phyloP scores from a whole-genome alignment of 2,888 invertebrate genomes.

The Philhelius pedissequus region DNA sequence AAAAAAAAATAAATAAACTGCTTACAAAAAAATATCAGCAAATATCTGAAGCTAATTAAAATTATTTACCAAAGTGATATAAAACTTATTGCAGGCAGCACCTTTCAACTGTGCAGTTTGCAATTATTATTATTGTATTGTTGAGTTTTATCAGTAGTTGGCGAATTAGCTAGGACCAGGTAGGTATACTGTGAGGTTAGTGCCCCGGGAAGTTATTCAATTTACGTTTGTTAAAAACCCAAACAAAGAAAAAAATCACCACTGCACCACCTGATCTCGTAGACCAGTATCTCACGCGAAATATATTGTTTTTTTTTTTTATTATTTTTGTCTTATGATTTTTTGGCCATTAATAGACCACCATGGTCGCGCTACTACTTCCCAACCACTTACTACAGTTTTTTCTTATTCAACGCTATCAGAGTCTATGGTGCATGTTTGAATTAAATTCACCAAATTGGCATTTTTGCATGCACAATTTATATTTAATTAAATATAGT shows the following conservation, averaged over 20 bases:
- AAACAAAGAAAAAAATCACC: conserved; percentile 24
- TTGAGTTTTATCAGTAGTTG: not conserved
- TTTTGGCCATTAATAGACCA: conserved; percentile 50
- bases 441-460: conserved; percentile 61
- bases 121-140: conserved; percentile 13
- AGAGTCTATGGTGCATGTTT: conserved; percentile 30
- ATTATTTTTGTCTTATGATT: conserved; percentile 41
- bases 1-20: not conserved
- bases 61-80: conserved; percentile 54
- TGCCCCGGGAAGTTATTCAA: conserved; percentile 67
- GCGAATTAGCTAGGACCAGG: not conserved
- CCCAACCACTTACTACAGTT: not conserved
- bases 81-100: conserved; percentile 21
- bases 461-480: conserved; percentile 64
- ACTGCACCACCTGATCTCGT: conserved; percentile 58
- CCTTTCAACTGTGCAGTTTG: conserved; percentile 48
- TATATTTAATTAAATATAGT: conserved; percentile 51
- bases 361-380: not conserved
- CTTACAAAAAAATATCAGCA: conserved; percentile 20
- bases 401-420: not conserved
- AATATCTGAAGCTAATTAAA: conserved; percentile 59
- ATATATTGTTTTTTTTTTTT: conserved; percentile 19
- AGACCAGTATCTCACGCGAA: conserved; percentile 67
- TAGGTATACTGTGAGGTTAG: conserved; percentile 13
- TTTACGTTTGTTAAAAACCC: conserved; percentile 45